These are phyloP conservation scores for Zoroaster sp. DNA, from an alignment of 53 echinoderm and acorn worm genomes.

Conservation along the genomic window DNA sequence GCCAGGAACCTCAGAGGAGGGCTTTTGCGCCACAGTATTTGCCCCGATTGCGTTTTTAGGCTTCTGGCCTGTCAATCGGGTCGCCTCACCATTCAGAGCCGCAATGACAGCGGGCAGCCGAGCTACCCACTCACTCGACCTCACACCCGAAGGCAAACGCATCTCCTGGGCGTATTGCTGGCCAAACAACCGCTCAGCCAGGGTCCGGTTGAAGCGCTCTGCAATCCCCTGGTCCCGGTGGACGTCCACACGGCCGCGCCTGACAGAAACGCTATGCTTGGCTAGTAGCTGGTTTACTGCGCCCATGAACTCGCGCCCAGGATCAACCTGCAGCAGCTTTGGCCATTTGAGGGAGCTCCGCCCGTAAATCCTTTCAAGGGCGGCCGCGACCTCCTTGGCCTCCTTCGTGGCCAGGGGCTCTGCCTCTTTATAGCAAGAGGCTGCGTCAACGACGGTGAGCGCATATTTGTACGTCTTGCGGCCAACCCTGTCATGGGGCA, in stretches of 20 bases:
- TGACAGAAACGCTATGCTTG: too few relatives aligned
- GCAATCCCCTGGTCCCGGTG: too few relatives aligned
- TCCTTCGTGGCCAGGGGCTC: not conserved
- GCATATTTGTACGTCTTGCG: too few relatives aligned
- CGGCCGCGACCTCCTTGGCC: not conserved
- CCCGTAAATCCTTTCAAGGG: not conserved
- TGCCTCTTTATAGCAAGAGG: too few relatives aligned
- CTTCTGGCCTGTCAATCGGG: slow-evolving; percentile 19
- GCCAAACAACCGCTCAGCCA: too few relatives aligned
- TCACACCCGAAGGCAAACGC: not conserved
- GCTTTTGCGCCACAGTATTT: not conserved
- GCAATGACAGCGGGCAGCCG: slow-evolving; percentile 5
- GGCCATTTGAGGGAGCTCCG: not conserved
- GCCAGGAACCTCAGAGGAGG: not conserved
- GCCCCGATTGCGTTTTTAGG: slow-evolving; percentile 14
- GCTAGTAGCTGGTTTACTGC: too few relatives aligned
- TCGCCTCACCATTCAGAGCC: slow-evolving; percentile 23
- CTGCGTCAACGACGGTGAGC: too few relatives aligned
- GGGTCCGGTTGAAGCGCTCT: too few relatives aligned
- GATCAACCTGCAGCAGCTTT: slow-evolving; percentile 22
- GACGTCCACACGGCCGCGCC: too few relatives aligned
- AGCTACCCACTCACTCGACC: slow-evolving; percentile 15
- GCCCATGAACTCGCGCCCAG: too few relatives aligned
- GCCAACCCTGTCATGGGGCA: too few relatives aligned
- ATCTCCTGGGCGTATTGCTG: slow-evolving; percentile 27